phyloP scores from a whole-genome alignment of 2,797 vertebrate genomes.

The Acomys russatus region DNA sequence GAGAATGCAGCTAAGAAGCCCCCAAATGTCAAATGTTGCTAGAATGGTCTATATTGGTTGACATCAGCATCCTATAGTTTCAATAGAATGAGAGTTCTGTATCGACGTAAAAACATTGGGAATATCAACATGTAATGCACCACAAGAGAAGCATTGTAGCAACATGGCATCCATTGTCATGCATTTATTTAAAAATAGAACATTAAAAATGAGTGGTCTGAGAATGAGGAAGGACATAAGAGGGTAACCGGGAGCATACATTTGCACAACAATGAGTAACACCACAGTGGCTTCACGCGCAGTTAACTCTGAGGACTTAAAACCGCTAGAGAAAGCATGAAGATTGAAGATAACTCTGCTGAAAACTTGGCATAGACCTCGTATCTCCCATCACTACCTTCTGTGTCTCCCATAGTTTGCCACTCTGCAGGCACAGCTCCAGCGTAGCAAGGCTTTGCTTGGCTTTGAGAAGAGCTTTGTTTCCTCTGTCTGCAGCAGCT shows the following conservation, averaged over 20 bases:
- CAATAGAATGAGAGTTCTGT: background rate
- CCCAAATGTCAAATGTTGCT: background rate
- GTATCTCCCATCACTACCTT: background rate
- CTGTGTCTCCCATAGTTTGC: background rate
- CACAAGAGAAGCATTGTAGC: conserved; percentile 12
- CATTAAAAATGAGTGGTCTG: conserved; percentile 1
- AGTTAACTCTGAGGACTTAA: background rate
- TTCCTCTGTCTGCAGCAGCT: background rate
- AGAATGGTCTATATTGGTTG: background rate
- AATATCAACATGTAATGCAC: background rate
- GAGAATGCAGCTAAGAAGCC: conserved; percentile 21
- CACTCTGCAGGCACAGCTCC: background rate
- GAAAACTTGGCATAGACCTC: background rate
- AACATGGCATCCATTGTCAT: background rate
- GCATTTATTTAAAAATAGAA: conserved; percentile 63
- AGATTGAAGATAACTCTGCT: background rate
- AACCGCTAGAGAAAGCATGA: conserved; percentile 10
- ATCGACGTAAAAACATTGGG: background rate
- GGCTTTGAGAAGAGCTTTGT: background rate
- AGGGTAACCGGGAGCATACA: background rate
- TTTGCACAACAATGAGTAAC: background rate
- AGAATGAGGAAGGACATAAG: background rate
- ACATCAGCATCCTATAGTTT: background rate
- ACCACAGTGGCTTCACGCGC: background rate
- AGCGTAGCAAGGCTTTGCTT: background rate